Conservation (phyloP, 2,797 vertebrate genomes). For the Pantherophis vulpinus region DNA sequence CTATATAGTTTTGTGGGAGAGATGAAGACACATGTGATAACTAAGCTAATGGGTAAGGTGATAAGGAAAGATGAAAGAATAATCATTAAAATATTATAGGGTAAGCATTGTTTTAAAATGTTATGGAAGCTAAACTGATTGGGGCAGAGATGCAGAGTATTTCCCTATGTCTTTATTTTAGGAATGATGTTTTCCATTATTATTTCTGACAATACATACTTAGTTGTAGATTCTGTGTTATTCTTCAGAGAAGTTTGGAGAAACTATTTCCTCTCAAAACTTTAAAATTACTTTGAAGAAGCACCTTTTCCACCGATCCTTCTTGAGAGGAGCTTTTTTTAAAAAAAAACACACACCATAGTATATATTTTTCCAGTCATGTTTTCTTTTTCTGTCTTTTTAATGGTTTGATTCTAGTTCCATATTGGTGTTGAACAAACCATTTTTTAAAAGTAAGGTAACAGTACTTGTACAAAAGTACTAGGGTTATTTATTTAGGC, state of each 20-base stretch:
- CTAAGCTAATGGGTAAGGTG: not conserved
- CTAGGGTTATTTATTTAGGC: not conserved
- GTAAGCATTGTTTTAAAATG: not conserved
- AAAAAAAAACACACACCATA: not conserved
- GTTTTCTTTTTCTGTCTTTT: not conserved
- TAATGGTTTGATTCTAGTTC: not conserved
- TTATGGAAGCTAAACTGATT: not conserved
- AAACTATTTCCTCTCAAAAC: not conserved
- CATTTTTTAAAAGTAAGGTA: not conserved
- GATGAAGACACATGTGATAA: not conserved
- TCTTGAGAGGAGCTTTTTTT: not conserved
- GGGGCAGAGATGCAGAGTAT: not conserved
- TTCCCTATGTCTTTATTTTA: not conserved
- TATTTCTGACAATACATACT: not conserved
- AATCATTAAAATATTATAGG: not conserved
- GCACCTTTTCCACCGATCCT: not conserved
- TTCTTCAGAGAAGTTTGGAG: not conserved
- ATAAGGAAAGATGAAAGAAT: not conserved
- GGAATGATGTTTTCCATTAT: not conserved
- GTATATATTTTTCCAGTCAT: not conserved
- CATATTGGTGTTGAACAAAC: constrained; percentile 10
- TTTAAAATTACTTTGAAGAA: not conserved
- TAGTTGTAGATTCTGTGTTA: not conserved
- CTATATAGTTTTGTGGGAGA: not conserved
- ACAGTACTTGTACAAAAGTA: not conserved